These are phyloP conservation scores for Lepidocolaptes lacrymiger DNA, from an alignment of 2,797 vertebrate species.

Conservation along the genomic window DNA sequence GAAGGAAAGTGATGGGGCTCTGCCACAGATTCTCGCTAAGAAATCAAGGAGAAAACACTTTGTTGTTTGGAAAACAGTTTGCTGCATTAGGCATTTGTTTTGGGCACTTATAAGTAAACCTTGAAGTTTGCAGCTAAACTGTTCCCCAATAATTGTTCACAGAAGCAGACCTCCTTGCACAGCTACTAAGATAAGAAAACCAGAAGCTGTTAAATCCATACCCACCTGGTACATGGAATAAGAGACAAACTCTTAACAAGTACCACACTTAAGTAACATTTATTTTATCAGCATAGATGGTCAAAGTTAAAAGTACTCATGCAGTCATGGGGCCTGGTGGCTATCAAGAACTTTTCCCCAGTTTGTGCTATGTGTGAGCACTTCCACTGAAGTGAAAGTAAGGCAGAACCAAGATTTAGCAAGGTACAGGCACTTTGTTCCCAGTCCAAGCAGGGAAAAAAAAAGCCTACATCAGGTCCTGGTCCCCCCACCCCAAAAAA, in stretches of 20 bases:
- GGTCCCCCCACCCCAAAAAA: slow-evolving; percentile 34
- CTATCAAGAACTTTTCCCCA: slow-evolving; percentile 16
- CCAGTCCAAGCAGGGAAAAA: slow-evolving; percentile 72
- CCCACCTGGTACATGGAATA: fast-evolving
- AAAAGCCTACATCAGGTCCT: slow-evolving; percentile 64
- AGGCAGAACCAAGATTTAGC: slow-evolving; percentile 72
- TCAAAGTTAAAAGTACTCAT: slow-evolving; percentile 60
- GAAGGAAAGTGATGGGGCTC: neutral
- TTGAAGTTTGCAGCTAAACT: neutral
- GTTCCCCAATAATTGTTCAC: fast-evolving
- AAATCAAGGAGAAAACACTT: neutral
- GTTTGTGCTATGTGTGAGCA: slow-evolving; percentile 58
- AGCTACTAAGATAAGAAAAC: fast-evolving
- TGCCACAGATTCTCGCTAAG: neutral
- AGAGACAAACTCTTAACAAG: neutral
- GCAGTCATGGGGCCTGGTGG: slow-evolving; percentile 34
- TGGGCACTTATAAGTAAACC: neutral
- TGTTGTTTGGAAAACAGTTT: neutral
- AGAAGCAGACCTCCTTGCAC: neutral
- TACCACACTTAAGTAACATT: slow-evolving; percentile 57
- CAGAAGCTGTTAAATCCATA: neutral
- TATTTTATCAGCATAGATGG: slow-evolving; percentile 58
- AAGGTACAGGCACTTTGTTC: slow-evolving; percentile 82
- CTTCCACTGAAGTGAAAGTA: slow-evolving; percentile 66
- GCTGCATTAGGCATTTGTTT: neutral